Percentiles rank a stretch among this genome's conserved stretches.
Conservation (phyloP, 2,113 vertebrate species). For the Syrrhaptes paradoxus region DNA sequence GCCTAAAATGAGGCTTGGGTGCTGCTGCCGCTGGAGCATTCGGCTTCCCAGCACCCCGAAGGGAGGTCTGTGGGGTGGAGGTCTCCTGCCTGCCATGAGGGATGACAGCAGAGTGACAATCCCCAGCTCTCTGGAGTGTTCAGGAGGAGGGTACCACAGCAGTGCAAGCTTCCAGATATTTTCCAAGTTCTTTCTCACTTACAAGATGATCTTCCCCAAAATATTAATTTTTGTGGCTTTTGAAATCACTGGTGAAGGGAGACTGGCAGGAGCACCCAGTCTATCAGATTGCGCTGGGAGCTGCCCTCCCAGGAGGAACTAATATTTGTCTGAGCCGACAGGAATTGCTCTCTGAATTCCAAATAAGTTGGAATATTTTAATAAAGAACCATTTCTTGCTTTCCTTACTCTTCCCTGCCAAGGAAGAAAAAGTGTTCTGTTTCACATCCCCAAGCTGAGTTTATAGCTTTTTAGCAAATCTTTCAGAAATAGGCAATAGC, state of each 20-base stretch:
- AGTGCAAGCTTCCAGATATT: not conserved
- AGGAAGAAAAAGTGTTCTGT: not conserved
- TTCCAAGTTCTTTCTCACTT: not conserved
- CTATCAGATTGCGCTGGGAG: not conserved
- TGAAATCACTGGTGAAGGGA: not conserved
- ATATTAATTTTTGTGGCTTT: not conserved
- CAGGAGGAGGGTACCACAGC: not conserved
- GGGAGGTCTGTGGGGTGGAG: not conserved
- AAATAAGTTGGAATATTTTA: not conserved
- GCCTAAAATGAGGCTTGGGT: not conserved
- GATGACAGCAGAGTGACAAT: not conserved
- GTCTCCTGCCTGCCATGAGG: accelerated
- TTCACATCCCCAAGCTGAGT: not conserved
- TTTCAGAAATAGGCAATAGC: not conserved
- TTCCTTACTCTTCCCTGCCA: not conserved
- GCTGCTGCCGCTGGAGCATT: not conserved
- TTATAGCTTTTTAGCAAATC: not conserved
- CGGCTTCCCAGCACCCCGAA: not conserved
- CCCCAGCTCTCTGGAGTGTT: not conserved
- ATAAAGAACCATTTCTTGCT: not conserved
- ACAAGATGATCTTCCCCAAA: not conserved
- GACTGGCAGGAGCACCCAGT: not conserved
- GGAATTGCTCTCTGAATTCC: not conserved
- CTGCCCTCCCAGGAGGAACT: not conserved
- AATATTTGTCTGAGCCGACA: not conserved